phyloP scores from a whole-genome alignment of 2,113 vertebrate species.

The Mixornis gularis region DNA sequence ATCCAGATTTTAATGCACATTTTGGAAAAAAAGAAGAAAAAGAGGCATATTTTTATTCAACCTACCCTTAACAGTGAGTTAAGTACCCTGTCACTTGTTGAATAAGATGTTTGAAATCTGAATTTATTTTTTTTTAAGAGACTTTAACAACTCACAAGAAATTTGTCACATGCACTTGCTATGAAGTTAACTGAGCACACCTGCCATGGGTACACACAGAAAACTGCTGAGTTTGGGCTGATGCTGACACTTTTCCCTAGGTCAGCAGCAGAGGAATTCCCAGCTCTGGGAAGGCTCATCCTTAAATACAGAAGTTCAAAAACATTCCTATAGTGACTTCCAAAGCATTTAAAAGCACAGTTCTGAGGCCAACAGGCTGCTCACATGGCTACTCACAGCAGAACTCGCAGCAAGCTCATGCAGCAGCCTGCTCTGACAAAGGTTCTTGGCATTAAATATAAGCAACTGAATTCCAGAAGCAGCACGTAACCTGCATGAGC shows the following conservation, averaged over 20 bases:
- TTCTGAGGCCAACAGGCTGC: background rate
- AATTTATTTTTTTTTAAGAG: background rate
- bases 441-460: background rate
- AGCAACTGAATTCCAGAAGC: conserved; percentile 4
- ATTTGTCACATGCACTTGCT: background rate
- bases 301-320: background rate
- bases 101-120: background rate
- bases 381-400: background rate
- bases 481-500: background rate
- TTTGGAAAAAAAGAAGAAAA: background rate
- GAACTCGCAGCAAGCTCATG: background rate
- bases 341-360: background rate
- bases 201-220: background rate
- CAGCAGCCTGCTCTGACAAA: conserved; percentile 15
- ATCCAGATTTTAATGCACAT: background rate
- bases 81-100: background rate
- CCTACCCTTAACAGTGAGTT: background rate
- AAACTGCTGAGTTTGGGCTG: background rate
- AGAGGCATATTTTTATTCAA: background rate
- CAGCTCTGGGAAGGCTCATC: background rate
- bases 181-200: conserved; percentile 62
- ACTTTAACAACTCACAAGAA: conserved; percentile 38
- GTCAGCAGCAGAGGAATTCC: background rate
- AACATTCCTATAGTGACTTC: background rate
- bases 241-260: background rate